phyloP scores from a whole-genome alignment of 1,140 invertebrate genomes.

The Anoplophora glabripennis region DNA sequence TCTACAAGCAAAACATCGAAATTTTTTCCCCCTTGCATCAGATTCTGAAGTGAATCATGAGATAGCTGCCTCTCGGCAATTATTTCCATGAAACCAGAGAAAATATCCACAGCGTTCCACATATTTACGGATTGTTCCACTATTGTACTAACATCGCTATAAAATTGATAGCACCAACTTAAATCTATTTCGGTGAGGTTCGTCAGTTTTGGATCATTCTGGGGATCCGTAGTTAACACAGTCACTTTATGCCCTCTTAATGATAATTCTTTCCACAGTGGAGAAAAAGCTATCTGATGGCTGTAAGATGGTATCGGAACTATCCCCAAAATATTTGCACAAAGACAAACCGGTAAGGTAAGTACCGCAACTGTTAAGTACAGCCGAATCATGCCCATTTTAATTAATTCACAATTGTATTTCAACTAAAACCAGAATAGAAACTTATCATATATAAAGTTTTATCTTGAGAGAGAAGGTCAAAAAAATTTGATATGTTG shows the following conservation, averaged over 20 bases:
- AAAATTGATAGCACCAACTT: constrained; percentile 23
- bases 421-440: too few relatives aligned
- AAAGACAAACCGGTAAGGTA: too few relatives aligned
- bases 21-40: constrained; percentile 22
- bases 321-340: constrained; percentile 9
- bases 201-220: constrained; percentile 30
- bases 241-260: constrained; percentile 36
- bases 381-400: too few relatives aligned
- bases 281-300: constrained; percentile 55
- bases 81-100: constrained; percentile 1
- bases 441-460: too few relatives aligned
- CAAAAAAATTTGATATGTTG: too few relatives aligned
- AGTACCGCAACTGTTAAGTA: too few relatives aligned
- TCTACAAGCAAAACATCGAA: constrained; percentile 27
- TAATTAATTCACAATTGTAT: too few relatives aligned
- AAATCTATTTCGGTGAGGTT: constrained; percentile 39
- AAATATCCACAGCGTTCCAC: background rate
- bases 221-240: constrained; percentile 33
- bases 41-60: constrained; percentile 17
- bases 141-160: constrained; percentile 3
- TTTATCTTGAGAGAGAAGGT: too few relatives aligned
- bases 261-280: constrained; percentile 41
- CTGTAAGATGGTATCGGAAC: constrained; percentile 40
- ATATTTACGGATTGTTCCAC: background rate
- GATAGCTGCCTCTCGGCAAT: constrained; percentile 13